Conservation (phyloP, 2,113 vertebrate species). For the Phycodurus eques region DNA sequence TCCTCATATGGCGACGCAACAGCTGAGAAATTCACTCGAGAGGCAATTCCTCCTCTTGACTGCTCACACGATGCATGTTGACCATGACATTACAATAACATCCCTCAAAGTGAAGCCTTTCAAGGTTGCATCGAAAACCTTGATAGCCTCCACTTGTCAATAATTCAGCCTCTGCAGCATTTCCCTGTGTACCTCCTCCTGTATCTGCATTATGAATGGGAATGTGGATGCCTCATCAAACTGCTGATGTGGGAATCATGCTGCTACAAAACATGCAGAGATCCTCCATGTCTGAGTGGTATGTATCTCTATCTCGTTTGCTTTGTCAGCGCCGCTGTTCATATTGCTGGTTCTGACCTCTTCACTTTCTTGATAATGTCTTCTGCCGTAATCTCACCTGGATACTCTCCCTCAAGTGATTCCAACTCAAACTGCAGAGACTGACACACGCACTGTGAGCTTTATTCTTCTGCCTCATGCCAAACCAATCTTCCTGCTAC, state of each 20-base stretch:
- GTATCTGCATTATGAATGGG: slow-evolving; percentile 29
- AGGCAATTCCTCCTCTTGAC: slow-evolving; percentile 22
- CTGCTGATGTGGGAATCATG: neutral
- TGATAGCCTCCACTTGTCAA: slow-evolving; percentile 41
- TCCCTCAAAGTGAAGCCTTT: slow-evolving; percentile 9
- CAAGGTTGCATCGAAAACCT: slow-evolving; percentile 34
- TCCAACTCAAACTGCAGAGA: neutral
- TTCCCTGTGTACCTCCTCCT: slow-evolving; percentile 9
- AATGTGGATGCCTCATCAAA: neutral
- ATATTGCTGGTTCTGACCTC: no score
- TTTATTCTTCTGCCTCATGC: neutral
- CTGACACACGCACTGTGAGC: neutral
- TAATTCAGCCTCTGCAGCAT: slow-evolving; percentile 45
- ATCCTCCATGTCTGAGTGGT: neutral
- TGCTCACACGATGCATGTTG: slow-evolving; percentile 19
- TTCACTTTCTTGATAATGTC: no score
- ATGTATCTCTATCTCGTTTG: no score
- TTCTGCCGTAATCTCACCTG: no score
- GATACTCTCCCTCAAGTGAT: no score
- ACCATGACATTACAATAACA: slow-evolving; percentile 30
- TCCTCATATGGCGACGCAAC: neutral
- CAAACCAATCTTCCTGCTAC: neutral
- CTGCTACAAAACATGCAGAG: neutral
- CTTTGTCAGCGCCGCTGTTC: no score
- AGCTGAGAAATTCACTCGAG: slow-evolving; percentile 37